A percentile compares a stretch with the other conserved stretches of the same genome.
Conservation (phyloP, 2,888 invertebrate genomes). For the Drosophila atripex region DNA sequence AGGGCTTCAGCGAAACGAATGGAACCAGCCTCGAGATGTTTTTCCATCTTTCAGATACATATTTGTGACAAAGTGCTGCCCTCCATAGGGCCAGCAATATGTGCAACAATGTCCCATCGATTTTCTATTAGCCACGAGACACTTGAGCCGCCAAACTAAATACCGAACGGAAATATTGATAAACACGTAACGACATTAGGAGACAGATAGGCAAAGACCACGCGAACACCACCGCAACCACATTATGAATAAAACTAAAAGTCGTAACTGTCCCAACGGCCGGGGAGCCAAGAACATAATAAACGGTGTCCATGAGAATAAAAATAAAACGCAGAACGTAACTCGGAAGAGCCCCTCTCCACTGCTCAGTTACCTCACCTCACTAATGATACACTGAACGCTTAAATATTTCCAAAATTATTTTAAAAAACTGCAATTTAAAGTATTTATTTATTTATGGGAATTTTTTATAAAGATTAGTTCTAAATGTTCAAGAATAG, state of each 20-base stretch:
- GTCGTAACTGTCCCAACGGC: slow-evolving; percentile 21
- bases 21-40: slow-evolving; percentile 4
- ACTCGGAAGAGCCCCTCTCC: slow-evolving; percentile 16
- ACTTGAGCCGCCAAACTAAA: slow-evolving; percentile 57
- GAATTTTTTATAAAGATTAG: too few species aligned
- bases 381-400: slow-evolving; percentile 22
- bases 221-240: slow-evolving; percentile 19
- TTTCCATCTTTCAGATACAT: slow-evolving; percentile 15
- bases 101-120: slow-evolving; percentile 73
- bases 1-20: not conserved
- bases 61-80: slow-evolving; percentile 6
- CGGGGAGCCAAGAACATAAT: slow-evolving; percentile 33
- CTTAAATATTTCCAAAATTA: not conserved
- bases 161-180: slow-evolving; percentile 48
- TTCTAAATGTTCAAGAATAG: too few species aligned
- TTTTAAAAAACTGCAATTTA: not conserved
- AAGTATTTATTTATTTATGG: not conserved
- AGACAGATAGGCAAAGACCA: slow-evolving; percentile 3
- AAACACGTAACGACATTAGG: slow-evolving; percentile 45
- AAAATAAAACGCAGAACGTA: slow-evolving; percentile 33
- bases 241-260: slow-evolving; percentile 35
- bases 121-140: slow-evolving; percentile 68
- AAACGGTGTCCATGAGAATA: slow-evolving; percentile 43
- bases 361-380: slow-evolving; percentile 8
- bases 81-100: slow-evolving; percentile 27